A percentile compares a stretch with the other conserved stretches of the same genome.
These are phyloP conservation scores for Sthenelais limicola DNA, from an alignment of 2,888 invertebrate species.

Conservation along the genomic window DNA sequence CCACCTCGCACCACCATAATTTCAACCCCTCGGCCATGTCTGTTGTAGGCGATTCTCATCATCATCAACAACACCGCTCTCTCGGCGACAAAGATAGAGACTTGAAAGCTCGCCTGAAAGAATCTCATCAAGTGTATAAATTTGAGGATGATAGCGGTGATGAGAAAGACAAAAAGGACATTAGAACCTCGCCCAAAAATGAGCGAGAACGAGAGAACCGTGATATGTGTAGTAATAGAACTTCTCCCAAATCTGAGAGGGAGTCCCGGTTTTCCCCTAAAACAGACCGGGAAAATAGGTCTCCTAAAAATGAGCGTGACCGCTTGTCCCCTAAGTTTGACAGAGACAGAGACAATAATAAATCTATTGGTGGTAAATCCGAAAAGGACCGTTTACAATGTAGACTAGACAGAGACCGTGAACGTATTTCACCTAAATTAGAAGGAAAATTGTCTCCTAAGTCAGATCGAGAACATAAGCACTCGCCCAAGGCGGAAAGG, in stretches of 20 bases:
- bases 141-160: constrained; percentile 35
- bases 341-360: constrained; percentile 32
- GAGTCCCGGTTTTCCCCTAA: constrained; percentile 35
- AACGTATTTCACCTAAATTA: constrained; percentile 30
- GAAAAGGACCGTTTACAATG: constrained; percentile 31
- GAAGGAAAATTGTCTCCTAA: constrained; percentile 31
- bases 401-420: constrained; percentile 9
- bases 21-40: no score
- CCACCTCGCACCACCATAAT: no score
- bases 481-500: constrained; percentile 37
- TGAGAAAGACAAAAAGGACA: constrained; percentile 20
- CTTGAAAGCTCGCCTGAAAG: constrained; percentile 28
- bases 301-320: constrained; percentile 34
- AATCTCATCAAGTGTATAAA: constrained; percentile 33
- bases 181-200: constrained; percentile 41
- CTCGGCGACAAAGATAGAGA: constrained; percentile 20
- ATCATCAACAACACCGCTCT: constrained; percentile 3
- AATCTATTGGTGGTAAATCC: constrained; percentile 3
- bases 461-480: constrained; percentile 23
- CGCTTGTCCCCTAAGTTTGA: constrained; percentile 42
- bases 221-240: constrained; percentile 32
- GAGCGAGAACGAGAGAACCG: constrained; percentile 40
- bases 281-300: constrained; percentile 19
- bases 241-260: constrained; percentile 41
- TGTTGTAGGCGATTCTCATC: neutral